Percentiles rank a stretch among this genome's conserved stretches.
Conservation (phyloP, 2,113 vertebrate genomes). For the Toxostoma redivivum region DNA sequence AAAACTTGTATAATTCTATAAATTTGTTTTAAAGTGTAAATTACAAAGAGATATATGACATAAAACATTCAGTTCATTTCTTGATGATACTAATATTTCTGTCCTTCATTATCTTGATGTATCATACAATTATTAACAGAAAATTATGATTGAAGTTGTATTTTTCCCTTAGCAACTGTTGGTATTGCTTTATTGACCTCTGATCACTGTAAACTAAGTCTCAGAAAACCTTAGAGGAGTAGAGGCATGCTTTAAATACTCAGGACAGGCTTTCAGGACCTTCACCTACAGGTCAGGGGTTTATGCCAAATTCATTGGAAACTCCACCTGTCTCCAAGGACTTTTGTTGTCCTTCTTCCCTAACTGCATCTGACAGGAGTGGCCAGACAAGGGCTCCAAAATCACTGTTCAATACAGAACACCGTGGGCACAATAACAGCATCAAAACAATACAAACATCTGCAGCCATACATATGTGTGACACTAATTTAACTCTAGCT, state of each 20-base stretch:
- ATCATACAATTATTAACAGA: not conserved
- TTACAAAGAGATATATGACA: not conserved
- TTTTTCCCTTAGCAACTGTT: not conserved
- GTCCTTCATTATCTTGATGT: not conserved
- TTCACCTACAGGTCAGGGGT: not conserved
- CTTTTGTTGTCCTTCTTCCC: not conserved
- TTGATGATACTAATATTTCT: not conserved
- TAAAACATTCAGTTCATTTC: not conserved
- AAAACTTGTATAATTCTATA: not conserved
- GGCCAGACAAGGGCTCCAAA: not conserved
- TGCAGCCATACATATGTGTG: not conserved
- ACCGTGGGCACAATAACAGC: not conserved
- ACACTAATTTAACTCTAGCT: not conserved
- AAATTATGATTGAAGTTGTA: not conserved
- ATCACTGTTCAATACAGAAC: not conserved
- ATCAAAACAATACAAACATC: not conserved
- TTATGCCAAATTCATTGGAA: not conserved
- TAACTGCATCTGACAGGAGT: not conserved
- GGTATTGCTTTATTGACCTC: not conserved
- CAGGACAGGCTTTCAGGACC: not conserved
- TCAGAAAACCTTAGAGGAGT: not conserved
- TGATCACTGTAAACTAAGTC: not conserved
- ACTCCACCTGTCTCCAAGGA: not conserved
- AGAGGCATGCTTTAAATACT: not conserved
- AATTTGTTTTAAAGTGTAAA: not conserved